Evolutionary conservation across 2,888 invertebrate species (phyloP).

Genomic region (Siphlonurus alternatus): DNA sequence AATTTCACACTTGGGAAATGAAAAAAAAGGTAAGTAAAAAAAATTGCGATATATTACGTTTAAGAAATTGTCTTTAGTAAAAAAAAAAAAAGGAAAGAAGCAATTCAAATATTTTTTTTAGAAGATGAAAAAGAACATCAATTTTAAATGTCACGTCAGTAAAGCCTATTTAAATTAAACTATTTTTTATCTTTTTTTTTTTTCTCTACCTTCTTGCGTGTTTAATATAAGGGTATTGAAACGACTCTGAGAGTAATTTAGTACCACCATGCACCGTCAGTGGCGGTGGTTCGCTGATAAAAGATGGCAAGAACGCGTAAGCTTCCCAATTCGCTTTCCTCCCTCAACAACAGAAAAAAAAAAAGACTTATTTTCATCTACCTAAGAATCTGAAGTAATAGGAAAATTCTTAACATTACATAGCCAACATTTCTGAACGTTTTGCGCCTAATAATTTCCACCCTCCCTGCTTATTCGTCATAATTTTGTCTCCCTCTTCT

Average conservation of each 20-base stretch:
- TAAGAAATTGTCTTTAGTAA: not conserved
- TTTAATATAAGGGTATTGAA: not conserved
- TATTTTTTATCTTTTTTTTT: not conserved
- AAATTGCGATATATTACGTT: not conserved
- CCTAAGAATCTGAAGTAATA: too few species aligned
- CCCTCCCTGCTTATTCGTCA: not conserved
- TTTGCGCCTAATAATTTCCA: too few species aligned
- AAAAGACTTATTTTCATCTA: too few species aligned
- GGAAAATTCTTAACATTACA: too few species aligned
- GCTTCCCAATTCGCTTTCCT: not conserved
- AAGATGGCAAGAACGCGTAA: not conserved
- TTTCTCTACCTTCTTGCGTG: not conserved
- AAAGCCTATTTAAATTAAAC: conserved; percentile 3
- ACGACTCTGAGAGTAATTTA: not conserved
- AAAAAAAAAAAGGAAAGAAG: too few species aligned
- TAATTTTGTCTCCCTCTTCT: not conserved
- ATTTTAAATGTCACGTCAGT: not conserved
- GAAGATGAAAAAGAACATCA: not conserved
- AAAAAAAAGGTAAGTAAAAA: not conserved
- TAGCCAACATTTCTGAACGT: too few species aligned
- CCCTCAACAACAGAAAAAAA: not conserved
- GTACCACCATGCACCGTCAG: not conserved
- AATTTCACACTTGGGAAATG: not conserved
- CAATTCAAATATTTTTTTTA: not conserved
- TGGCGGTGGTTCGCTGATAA: not conserved